phyloP scores from a whole-genome alignment of 1,140 invertebrate species.

The Nylanderia fulva region DNA sequence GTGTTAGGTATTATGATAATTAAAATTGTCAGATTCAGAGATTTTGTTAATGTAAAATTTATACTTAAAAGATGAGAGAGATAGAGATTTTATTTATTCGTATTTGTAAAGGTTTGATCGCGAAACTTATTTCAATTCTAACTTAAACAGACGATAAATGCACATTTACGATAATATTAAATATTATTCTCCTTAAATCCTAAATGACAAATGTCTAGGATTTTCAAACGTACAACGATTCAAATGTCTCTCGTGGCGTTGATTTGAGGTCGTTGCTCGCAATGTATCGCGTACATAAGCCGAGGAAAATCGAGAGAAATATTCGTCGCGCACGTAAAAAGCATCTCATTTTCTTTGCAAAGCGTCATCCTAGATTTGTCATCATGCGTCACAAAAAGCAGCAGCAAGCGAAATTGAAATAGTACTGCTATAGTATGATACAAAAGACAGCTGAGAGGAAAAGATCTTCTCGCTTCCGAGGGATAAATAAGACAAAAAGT shows the following conservation, averaged over 20 bases:
- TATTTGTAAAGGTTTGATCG: not conserved
- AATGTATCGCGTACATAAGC: slow-evolving; percentile 7
- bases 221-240: not conserved
- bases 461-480: slow-evolving; percentile 18
- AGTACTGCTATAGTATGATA: not conserved
- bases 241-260: not conserved
- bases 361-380: slow-evolving; percentile 47
- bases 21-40: not conserved
- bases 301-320: slow-evolving; percentile 8
- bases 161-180: not conserved
- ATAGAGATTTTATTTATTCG: not conserved
- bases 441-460: not conserved
- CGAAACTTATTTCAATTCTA: not conserved
- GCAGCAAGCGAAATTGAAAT: slow-evolving; percentile 37
- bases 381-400: slow-evolving; percentile 41
- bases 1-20: not conserved
- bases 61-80: not conserved
- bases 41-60: not conserved
- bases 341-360: slow-evolving; percentile 53
- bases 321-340: slow-evolving; percentile 8
- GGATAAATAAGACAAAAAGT: slow-evolving; percentile 78
- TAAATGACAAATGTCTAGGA: not conserved
- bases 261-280: not conserved
- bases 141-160: not conserved
- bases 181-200: not conserved